phyloP scores from a whole-genome alignment of 2,797 vertebrate genomes.

The Etheostoma perlongum region DNA sequence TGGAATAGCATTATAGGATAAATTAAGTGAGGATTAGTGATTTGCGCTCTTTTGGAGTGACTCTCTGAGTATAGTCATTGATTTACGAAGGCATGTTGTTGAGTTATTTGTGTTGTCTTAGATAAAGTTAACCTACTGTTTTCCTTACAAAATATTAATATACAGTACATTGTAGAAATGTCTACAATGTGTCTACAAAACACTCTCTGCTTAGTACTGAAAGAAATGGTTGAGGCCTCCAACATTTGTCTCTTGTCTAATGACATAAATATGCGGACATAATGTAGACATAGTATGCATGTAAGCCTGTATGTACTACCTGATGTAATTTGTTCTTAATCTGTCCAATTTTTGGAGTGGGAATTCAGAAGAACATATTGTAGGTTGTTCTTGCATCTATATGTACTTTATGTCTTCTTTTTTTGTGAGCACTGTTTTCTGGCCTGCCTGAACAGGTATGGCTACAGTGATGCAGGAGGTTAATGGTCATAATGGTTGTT shows the following conservation, averaged over 20 bases:
- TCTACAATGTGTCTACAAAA: neutral
- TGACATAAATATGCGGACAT: constrained; percentile 19
- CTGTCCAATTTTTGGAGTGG: neutral
- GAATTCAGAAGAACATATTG: neutral
- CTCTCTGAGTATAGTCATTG: constrained; percentile 52
- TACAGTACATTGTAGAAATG: neutral
- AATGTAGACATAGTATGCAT: neutral
- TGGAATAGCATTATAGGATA: constrained; percentile 80
- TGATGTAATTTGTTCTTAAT: constrained; percentile 12
- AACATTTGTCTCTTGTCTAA: constrained; percentile 16
- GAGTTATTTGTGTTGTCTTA: constrained; percentile 41
- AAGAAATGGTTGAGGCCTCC: neutral
- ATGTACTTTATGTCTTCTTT: neutral
- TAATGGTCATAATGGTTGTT: neutral
- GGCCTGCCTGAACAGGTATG: constrained; percentile 15
- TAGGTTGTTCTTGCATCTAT: neutral
- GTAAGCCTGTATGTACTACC: neutral
- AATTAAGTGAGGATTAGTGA: constrained; percentile 77
- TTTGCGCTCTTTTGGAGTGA: constrained; percentile 65
- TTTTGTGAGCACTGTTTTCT: constrained; percentile 6
- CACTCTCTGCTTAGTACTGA: neutral
- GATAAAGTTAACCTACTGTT: constrained; percentile 3
- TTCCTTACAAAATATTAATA: neutral
- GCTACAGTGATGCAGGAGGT: neutral
- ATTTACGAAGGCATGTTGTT: constrained; percentile 51